phyloP scores from a whole-genome alignment of 2,888 invertebrate genomes.

The Limnephilus marmoratus region DNA sequence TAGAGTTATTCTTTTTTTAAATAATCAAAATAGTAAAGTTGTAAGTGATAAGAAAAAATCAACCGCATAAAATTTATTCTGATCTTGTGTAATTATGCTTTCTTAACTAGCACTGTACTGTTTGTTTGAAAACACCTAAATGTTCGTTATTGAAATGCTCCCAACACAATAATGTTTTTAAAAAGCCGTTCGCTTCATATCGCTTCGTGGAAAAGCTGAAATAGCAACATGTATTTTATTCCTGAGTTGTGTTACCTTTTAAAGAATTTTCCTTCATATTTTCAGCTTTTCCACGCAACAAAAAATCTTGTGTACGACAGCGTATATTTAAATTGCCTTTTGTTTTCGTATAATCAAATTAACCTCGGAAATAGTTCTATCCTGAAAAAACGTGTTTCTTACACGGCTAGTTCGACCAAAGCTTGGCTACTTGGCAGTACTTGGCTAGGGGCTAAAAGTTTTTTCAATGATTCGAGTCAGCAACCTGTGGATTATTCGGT shows the following conservation, averaged over 20 bases:
- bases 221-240: background rate
- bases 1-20: too few relatives aligned
- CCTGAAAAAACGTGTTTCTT: background rate
- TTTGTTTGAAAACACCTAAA: background rate
- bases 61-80: too few relatives aligned
- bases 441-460: slow-evolving; percentile 12
- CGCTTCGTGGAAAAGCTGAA: background rate
- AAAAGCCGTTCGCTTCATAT: background rate
- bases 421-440: background rate
- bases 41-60: too few relatives aligned
- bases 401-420: background rate
- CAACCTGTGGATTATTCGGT: slow-evolving; percentile 55
- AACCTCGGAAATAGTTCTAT: background rate
- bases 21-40: too few relatives aligned
- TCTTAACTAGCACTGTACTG: background rate
- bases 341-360: slow-evolving; percentile 2
- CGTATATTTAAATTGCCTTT: background rate
- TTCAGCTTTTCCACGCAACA: background rate
- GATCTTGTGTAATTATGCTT: too few relatives aligned
- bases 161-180: background rate
- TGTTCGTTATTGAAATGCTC: background rate
- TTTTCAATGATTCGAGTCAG: slow-evolving; percentile 55
- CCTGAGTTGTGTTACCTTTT: background rate
- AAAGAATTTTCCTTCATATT: background rate
- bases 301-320: background rate